Evolutionary conservation across 2,797 vertebrate species (phyloP).

Genomic region (Esox lucius): DNA sequence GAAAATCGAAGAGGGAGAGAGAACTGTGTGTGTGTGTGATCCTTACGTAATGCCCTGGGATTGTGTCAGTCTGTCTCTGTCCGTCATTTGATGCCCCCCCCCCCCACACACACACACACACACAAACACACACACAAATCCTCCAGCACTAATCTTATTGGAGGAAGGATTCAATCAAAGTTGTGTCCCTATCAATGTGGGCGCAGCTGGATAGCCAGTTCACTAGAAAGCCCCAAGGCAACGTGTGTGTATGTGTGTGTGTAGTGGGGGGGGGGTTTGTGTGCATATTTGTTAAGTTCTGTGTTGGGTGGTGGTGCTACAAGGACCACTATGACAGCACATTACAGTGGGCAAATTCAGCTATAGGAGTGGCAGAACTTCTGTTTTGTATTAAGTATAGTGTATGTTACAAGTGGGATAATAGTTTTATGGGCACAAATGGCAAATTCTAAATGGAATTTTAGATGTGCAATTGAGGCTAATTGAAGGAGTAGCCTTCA

Average conservation of each 20-base stretch:
- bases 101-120: not conserved
- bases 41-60: not conserved
- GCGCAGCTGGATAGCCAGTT: not conserved
- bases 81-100: not conserved
- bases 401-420: too few relatives aligned
- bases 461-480: too few relatives aligned
- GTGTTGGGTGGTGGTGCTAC: too few relatives aligned
- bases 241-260: not conserved
- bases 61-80: not conserved
- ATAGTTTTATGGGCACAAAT: too few relatives aligned
- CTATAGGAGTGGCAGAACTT: too few relatives aligned
- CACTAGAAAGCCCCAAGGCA: not conserved
- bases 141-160: slow-evolving; percentile 4
- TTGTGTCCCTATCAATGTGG: not conserved
- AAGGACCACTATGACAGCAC: too few relatives aligned
- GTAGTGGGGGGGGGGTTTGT: not conserved
- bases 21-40: not conserved
- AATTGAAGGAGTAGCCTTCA: too few relatives aligned
- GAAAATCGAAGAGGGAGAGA: not conserved
- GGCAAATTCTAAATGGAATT: too few relatives aligned
- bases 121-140: not conserved
- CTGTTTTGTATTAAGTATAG: too few relatives aligned
- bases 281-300: not conserved
- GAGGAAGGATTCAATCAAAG: slow-evolving; percentile 15
- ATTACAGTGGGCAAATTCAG: too few relatives aligned